These are phyloP conservation scores for Apteryx owenii DNA, from an alignment of 2,113 vertebrate genomes.

Conservation along the genomic window DNA sequence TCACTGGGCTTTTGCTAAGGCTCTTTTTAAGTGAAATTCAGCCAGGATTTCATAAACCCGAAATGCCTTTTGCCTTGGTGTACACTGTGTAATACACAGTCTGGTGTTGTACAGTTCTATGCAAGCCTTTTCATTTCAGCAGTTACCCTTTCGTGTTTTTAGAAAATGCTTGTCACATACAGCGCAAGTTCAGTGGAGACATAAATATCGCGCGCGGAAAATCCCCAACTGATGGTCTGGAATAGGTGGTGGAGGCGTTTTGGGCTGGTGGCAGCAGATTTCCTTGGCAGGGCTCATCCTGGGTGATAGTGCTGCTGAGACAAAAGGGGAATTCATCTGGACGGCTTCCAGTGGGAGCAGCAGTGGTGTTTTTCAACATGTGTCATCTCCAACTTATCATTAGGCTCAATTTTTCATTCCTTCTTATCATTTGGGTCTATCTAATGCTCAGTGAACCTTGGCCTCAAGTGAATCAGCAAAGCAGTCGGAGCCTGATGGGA, in stretches of 20 bases:
- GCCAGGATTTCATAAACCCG: not conserved
- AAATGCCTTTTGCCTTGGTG: not conserved
- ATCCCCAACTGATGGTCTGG: not conserved
- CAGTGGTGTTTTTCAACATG: not conserved
- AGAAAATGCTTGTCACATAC: not conserved
- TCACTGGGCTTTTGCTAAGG: not conserved
- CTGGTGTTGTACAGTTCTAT: not conserved
- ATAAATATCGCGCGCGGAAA: not conserved
- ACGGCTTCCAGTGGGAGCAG: not conserved
- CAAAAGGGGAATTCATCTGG: not conserved
- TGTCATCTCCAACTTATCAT: not conserved
- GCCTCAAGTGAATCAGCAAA: not conserved
- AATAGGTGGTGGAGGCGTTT: accelerated
- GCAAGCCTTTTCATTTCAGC: not conserved
- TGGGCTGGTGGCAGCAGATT: not conserved
- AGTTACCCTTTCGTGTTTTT: not conserved
- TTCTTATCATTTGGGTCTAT: not conserved
- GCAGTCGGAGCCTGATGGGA: not conserved
- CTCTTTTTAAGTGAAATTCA: not conserved
- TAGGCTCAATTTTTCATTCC: not conserved
- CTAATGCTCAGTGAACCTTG: not conserved
- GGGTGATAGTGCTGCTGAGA: not conserved
- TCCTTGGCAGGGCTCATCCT: not conserved
- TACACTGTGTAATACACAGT: no score
- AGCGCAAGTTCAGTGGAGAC: not conserved